Base-by-base conservation (phyloP, 2,797 vertebrate species). In the Agapornis canus region DNA sequence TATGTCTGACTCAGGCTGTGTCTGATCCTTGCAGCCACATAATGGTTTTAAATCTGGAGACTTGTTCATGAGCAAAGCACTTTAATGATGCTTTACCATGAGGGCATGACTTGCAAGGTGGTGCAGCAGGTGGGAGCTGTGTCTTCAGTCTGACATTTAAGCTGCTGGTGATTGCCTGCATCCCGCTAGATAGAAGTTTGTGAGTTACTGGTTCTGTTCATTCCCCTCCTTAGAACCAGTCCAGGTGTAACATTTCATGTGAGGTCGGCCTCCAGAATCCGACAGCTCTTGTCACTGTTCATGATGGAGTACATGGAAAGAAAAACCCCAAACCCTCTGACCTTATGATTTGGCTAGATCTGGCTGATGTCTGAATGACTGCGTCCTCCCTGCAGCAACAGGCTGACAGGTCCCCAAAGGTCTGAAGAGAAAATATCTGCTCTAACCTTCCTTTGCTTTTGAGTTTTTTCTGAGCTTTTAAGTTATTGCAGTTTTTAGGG, bases 341-440 rank as follows among this genome's bases (percentile, higher is more conserved):
- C 45, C 23, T 76, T 59, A 25, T 11, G 42, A 52, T 89, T 93
- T 84, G 70, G 66, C 39, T 60, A 20, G 54, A 26, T 59, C 57
- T 60, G 43, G 32, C 54, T 78, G 52, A 32, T 86, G 48, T 29
- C 37, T 89, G 49, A 60, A 27, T 11, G 47, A 51, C 48, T 82
- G 47, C 56, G 29, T 54, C 22, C 52, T 80, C 35, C 47, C 32
- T 0, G 9, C 23, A 25, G 68, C 0, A 0, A 32, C 8, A 66
- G n/a, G 56, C 64, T 77, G 49, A 59, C 56, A 57, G 57, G 25
- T 68, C 32, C 37, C 32, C 48, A 65, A 14, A 81, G 54, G 35
- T 57, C 78, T 79, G 54, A 76, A 47, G 39, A 82, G 39, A 84
- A 84, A 86, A 35, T 47, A 77, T 37, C 60, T 93, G 57, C 23